Conservation (phyloP, 2,797 vertebrate species). For the Bothrops alternatus region DNA sequence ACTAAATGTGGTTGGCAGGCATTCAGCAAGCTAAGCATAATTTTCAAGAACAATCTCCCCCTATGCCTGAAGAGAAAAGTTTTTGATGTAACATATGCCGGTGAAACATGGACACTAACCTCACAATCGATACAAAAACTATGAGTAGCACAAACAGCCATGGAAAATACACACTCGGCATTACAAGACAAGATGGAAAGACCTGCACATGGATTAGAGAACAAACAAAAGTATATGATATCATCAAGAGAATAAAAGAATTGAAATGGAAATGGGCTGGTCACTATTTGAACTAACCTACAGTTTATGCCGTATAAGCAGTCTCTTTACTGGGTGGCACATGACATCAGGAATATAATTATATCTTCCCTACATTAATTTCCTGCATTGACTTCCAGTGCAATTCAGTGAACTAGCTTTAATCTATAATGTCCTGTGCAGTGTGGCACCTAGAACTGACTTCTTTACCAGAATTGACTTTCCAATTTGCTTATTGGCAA, state of each 20-base stretch:
- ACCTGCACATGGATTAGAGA: neutral
- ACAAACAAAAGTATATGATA: neutral
- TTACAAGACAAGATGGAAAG: neutral
- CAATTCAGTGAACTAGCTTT: neutral
- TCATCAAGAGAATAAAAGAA: neutral
- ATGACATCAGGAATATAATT: neutral
- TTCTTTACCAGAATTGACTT: neutral
- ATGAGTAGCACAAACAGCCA: neutral
- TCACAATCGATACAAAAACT: neutral
- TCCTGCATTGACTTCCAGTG: neutral
- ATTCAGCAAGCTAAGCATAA: neutral
- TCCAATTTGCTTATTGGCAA: neutral
- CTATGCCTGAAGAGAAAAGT: neutral
- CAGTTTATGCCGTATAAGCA: neutral
- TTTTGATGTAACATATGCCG: neutral
- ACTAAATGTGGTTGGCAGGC: neutral
- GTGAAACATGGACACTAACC: neutral
- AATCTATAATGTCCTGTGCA: neutral
- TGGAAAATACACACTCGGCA: neutral
- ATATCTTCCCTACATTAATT: neutral
- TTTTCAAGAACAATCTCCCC: neutral
- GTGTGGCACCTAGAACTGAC: neutral
- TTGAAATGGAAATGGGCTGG: too few relatives aligned
- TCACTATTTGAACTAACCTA: neutral
- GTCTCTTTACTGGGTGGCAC: neutral